Evolutionary conservation across 2,797 vertebrate genomes (phyloP), one percentile per base, ranked within the genome.

Genomic region (Cyclura pinguis): DNA sequence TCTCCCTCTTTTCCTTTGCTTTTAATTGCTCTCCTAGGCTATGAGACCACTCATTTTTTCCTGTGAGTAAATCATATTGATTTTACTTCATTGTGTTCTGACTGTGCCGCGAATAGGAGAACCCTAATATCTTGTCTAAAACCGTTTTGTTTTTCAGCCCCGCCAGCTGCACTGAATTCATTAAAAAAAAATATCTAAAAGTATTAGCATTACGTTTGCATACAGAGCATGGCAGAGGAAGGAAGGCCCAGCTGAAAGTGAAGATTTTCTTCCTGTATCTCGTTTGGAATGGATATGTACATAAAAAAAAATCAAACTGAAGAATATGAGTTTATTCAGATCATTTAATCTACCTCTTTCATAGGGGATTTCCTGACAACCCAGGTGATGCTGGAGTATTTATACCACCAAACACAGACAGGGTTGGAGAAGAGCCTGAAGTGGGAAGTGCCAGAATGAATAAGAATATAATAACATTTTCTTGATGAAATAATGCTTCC

Each of bases 401-500:
- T 1, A 20, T 81, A 77, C 87, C 86, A 86, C 62, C 67, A 72
- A 92, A 88, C 20, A 67, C 86, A 90, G 84, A 84, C 76, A 32
- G 22, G 92, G 93, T 8, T 62, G 88, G 87, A 35, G 86, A 89
- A 93, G 69, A 93, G 32, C 16, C 88, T 55, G 59, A 80, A 86
- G n/a, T 78, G 85, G 84, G 93, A 93, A 94, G 42, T 72, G 74
- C 32, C 86, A 13, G 85, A 94, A 93, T 84, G 87, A 94, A 89
- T 95, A 89, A 0, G 0, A 82, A 83, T 89, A 94, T 93, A 96
- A 96, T 94, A 95, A 95, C 55, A 93, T 94, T 96, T 96, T 93
- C 91, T 83, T 95, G 89, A 95, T 96, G 93, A 96, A 96, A 96
- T 96, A 97, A 95, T 95, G 85, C 81, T 93, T 94, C 95, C 3